Conservation (phyloP, 2,888 invertebrate species). For the Pecten maximus region DNA sequence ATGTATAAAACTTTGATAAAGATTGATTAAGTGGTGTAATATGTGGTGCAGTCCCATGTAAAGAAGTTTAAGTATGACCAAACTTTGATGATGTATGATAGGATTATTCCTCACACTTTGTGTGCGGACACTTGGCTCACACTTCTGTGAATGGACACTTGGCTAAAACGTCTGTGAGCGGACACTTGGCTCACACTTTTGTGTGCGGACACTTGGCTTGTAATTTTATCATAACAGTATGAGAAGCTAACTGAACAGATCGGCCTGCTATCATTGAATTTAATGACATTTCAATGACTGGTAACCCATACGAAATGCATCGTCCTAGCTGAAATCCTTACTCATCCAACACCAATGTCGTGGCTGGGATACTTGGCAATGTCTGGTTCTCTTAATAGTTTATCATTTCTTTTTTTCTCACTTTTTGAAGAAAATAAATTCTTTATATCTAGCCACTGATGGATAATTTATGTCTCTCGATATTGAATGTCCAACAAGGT, state of each 20-base stretch:
- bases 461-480: neutral
- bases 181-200: neutral
- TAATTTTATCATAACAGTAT: neutral
- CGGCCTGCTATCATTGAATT: neutral
- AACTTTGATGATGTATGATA: neutral
- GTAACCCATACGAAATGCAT: neutral
- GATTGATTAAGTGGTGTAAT: neutral
- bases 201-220: neutral
- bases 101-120: neutral
- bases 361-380: neutral
- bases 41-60: too few species aligned
- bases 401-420: neutral
- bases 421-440: neutral
- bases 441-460: neutral
- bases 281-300: slow-evolving; percentile 5
- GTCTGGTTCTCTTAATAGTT: neutral
- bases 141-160: neutral
- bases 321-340: neutral
- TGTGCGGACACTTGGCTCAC: neutral
- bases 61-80: neutral
- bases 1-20: neutral
- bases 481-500: neutral
- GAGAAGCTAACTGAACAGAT: neutral
- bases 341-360: neutral
- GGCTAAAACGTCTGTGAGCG: neutral